Evolutionary conservation across 2,797 vertebrate genomes (phyloP).

Genomic region (Acestrorhynchus altus): DNA sequence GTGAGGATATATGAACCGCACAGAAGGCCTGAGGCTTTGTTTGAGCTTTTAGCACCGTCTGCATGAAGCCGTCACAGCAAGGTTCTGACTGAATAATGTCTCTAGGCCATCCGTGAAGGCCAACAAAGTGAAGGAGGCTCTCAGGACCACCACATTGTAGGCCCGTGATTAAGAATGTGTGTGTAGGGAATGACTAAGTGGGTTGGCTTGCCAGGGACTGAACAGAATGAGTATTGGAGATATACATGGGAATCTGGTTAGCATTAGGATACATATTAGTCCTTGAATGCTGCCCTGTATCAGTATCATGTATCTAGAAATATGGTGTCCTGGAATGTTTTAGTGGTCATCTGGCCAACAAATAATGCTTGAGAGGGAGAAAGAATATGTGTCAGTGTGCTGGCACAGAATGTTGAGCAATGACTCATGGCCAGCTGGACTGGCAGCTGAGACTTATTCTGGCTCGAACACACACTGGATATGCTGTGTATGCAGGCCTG

Average conservation of each 20-base stretch:
- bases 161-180: constrained; percentile 30
- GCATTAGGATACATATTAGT: constrained; percentile 3
- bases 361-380: constrained; percentile 28
- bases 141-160: constrained; percentile 5
- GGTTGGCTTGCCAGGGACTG: not conserved
- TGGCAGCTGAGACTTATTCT: constrained; percentile 33
- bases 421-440: constrained; percentile 49
- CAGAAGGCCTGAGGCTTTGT: not conserved
- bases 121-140: constrained; percentile 23
- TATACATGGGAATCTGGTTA: not conserved
- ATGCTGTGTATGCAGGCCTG: constrained; percentile 1
- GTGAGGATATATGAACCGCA: constrained; percentile 2
- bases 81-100: not conserved
- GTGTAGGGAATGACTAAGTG: constrained; percentile 26
- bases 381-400: not conserved
- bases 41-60: not conserved
- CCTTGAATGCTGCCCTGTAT: constrained; percentile 7
- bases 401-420: constrained; percentile 33
- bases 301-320: constrained; percentile 15
- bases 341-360: constrained; percentile 32
- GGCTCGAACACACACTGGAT: not conserved
- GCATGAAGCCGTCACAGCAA: not conserved
- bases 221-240: constrained; percentile 1
- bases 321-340: not conserved
- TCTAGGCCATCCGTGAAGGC: not conserved